These are phyloP conservation scores for Euplagia quadripunctaria DNA, from an alignment of 2,888 invertebrate species.

Conservation along the genomic window DNA sequence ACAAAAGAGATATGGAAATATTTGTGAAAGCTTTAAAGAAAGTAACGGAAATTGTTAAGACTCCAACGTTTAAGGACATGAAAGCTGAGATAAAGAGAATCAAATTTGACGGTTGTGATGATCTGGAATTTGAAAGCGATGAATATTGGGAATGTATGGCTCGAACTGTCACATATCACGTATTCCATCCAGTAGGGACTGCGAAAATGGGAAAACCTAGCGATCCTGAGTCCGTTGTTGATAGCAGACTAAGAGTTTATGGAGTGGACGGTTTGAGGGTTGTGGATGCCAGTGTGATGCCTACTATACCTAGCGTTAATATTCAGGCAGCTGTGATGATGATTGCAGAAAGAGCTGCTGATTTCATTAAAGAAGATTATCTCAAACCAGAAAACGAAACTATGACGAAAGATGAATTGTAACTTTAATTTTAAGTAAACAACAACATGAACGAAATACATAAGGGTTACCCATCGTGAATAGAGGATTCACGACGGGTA, in stretches of 20 bases:
- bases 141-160: constrained; percentile 82
- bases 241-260: constrained; percentile 66
- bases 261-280: constrained; percentile 72
- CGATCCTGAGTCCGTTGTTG: constrained; percentile 72
- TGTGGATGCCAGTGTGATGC: constrained; percentile 81
- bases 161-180: constrained; percentile 75
- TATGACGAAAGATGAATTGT: constrained; percentile 68
- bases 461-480: too few relatives aligned
- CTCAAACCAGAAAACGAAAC: not conserved
- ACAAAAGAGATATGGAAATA: constrained; percentile 70
- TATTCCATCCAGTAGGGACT: constrained; percentile 81
- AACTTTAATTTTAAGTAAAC: constrained; percentile 27
- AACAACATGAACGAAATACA: too few relatives aligned
- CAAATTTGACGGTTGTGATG: constrained; percentile 70
- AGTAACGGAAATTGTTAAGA: constrained; percentile 70
- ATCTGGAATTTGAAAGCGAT: constrained; percentile 65
- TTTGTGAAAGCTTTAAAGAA: constrained; percentile 71
- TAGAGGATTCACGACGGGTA: too few relatives aligned
- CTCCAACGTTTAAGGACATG: constrained; percentile 66
- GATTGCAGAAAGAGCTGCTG: constrained; percentile 80
- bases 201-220: constrained; percentile 74
- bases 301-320: constrained; percentile 79
- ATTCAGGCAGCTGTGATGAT: constrained; percentile 80
- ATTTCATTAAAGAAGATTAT: constrained; percentile 76
- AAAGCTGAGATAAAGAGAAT: constrained; percentile 75